Conservation (phyloP, 2,797 vertebrate genomes). For the Gymnothorax javanicus region DNA sequence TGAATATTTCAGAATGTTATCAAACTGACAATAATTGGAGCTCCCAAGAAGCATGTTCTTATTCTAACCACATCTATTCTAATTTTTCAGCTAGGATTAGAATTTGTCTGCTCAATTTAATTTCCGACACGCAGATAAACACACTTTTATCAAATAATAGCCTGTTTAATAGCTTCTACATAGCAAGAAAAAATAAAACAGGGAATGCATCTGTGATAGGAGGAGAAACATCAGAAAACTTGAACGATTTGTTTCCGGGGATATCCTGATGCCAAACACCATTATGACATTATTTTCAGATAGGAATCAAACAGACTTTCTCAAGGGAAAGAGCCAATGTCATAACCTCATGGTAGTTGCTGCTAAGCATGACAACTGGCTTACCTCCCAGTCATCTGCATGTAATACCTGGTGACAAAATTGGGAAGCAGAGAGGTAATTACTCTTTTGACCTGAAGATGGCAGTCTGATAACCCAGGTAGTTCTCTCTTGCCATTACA, state of each 20-base stretch:
- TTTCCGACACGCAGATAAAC: background rate
- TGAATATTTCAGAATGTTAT: background rate
- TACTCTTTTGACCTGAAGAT: background rate
- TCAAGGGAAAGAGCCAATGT: constrained; percentile 6
- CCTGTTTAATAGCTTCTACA: constrained; percentile 14
- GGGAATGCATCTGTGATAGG: background rate
- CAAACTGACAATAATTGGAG: background rate
- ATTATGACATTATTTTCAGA: background rate
- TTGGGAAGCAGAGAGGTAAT: background rate
- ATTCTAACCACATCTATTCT: background rate
- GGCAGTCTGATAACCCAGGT: background rate
- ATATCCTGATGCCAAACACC: background rate
- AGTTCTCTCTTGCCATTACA: background rate
- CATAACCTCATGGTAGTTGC: background rate
- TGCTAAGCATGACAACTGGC: background rate
- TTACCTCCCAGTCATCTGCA: background rate
- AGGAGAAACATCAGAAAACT: background rate
- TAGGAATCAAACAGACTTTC: background rate
- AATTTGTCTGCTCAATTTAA: background rate
- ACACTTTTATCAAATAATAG: constrained; percentile 15
- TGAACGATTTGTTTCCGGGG: background rate
- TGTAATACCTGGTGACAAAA: background rate
- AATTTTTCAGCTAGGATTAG: background rate
- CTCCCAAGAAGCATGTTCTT: background rate
- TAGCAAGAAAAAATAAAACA: background rate